Conservation (phyloP, 2,888 invertebrate genomes). For the Aethes cnicana region DNA sequence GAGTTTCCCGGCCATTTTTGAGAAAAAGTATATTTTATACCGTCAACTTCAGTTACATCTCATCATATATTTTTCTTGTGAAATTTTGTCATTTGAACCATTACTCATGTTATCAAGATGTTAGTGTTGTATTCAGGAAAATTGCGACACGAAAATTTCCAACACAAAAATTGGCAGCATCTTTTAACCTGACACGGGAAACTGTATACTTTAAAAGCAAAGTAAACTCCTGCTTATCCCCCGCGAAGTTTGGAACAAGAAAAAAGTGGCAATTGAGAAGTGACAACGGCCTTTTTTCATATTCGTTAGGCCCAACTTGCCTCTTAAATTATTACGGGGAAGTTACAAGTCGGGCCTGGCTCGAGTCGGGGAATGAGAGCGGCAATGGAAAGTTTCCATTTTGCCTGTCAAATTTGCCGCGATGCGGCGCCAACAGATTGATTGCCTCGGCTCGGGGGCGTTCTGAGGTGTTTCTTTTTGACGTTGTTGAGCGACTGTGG, state of each 20-base stretch:
- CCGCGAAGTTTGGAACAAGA: constrained; percentile 32
- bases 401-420: constrained; percentile 39
- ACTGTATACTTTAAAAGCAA: constrained; percentile 29
- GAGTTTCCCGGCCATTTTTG: too few relatives aligned
- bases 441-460: constrained; percentile 23
- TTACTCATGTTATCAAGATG: too few relatives aligned
- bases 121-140: too few relatives aligned
- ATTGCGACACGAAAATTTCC: too few relatives aligned
- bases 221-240: constrained; percentile 36
- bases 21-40: too few relatives aligned
- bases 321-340: constrained; percentile 40
- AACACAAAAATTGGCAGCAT: constrained; percentile 26
- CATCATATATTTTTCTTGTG: too few relatives aligned
- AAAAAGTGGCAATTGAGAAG: constrained; percentile 36
- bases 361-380: constrained; percentile 24
- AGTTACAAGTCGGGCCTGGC: constrained; percentile 32
- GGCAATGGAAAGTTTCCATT: constrained; percentile 56
- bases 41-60: too few relatives aligned
- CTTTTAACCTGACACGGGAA: constrained; percentile 20
- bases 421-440: constrained; percentile 34
- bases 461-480: constrained; percentile 3
- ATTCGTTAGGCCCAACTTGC: constrained; percentile 38
- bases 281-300: constrained; percentile 35
- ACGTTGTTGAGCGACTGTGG: not conserved
- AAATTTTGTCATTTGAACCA: too few relatives aligned